phyloP scores from a whole-genome alignment of 30 jellyfish, hydroid and myxozoan species.

The Mastigias papua region DNA sequence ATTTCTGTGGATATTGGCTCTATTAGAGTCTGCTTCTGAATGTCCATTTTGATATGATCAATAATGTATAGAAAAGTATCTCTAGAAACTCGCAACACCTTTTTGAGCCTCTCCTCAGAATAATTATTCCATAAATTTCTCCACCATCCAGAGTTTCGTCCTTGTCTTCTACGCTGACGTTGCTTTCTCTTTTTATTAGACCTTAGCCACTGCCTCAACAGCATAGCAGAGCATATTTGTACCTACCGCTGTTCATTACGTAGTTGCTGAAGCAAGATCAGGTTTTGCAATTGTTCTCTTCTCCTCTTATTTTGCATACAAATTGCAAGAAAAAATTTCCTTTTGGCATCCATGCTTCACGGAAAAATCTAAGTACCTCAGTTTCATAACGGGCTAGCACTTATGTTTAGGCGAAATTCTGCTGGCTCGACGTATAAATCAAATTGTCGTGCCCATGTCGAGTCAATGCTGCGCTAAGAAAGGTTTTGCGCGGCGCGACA shows the following conservation, averaged over 20 bases:
- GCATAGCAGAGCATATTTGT: too few species aligned
- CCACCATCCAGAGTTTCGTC: too few species aligned
- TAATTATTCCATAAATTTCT: too few species aligned
- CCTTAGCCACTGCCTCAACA: too few species aligned
- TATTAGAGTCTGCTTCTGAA: too few species aligned
- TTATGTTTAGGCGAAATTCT: background rate
- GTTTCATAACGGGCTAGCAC: background rate
- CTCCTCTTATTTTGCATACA: background rate
- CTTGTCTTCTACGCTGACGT: too few species aligned
- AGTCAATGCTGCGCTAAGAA: background rate
- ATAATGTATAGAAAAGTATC: too few species aligned
- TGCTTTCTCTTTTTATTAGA: too few species aligned
- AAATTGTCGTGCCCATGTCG: background rate
- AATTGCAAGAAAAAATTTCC: background rate
- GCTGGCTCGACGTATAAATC: background rate
- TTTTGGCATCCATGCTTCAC: background rate
- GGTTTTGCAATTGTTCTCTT: background rate
- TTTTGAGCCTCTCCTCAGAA: too few species aligned
- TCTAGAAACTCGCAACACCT: too few species aligned
- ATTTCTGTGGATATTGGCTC: too few species aligned
- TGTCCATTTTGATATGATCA: too few species aligned
- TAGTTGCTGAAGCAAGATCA: background rate
- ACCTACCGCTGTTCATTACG: background rate
- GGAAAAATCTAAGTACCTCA: background rate
- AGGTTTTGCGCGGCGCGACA: background rate